phyloP scores from a whole-genome alignment of 2,113 vertebrate genomes.

The Stigmatopora argus region DNA sequence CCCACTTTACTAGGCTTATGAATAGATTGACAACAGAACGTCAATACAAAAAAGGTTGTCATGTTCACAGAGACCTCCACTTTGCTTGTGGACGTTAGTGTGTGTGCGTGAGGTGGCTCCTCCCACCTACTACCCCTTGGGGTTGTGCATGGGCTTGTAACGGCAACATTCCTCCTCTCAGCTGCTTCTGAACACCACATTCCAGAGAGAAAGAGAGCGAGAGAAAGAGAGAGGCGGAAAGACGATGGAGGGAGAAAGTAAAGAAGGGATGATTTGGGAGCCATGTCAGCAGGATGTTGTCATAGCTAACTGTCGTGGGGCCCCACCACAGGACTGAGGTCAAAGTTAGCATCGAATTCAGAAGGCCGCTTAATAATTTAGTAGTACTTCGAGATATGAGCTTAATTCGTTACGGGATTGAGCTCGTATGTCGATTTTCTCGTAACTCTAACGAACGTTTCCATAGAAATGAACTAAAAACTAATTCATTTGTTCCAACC shows the following conservation, averaged over 20 bases:
- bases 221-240: constrained; percentile 21
- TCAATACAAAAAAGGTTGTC: no score
- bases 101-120: constrained; percentile 34
- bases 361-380: constrained; percentile 28
- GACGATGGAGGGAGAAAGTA: background rate
- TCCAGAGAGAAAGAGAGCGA: constrained; percentile 40
- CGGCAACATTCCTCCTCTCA: constrained; percentile 64
- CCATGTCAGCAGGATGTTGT: constrained; percentile 9
- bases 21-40: no score
- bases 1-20: no score
- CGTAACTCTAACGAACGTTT: no score
- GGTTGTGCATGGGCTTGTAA: constrained; percentile 66
- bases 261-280: constrained; percentile 18
- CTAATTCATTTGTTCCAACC: no score
- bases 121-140: constrained; percentile 37
- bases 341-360: constrained; percentile 9
- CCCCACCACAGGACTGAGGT: constrained; percentile 13
- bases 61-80: no score
- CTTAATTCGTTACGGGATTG: no score
- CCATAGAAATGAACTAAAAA: no score
- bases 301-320: constrained; percentile 12
- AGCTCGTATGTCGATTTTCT: no score
- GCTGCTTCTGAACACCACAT: constrained; percentile 60
- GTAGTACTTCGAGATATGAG: no score
- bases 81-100: constrained; percentile 1